Base-by-base conservation (phyloP, 2,888 invertebrate species). In the Eupithecia inturbata region DNA sequence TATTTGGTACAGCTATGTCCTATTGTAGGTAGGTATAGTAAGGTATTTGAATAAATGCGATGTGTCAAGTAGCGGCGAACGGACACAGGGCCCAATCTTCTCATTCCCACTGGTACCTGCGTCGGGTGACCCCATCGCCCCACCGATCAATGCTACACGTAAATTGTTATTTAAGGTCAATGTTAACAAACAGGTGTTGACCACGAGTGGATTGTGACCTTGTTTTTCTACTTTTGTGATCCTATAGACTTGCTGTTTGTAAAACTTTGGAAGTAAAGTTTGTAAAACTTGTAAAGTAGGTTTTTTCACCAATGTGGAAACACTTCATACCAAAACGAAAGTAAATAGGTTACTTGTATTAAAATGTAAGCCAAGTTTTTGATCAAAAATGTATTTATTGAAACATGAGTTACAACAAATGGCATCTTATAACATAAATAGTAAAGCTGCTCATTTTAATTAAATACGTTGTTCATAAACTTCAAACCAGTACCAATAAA, bases 351-450 rank as follows among this genome's bases (percentile, higher is more conserved):
- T n/a, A n/a, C n/a, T n/a, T n/a, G 31, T 31, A 6, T 0, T 31
- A 31, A 31, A 31, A 62, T 19, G 16, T 28, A 81, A 53, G 84
- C 79, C 78, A 75, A 82, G 39, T 31, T 81, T 84, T 86, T 87
- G 84, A 88, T 92, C 89, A 88, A 89, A 33, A 88, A 87, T 88
- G 91, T 92, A 92, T 93, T 87, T 94, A 90, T 90, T 92, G 91
- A 94, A 94, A 95, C 94, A 92, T 93, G 92, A 93, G 92, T 95
- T 93, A 94, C 94, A 95, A 94, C 93, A 94, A 92, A 94, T 91
- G 93, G 93, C 93, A 91, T 93, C 91, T 91, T 92, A 92, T 91
- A 91, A 91, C 88, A 91, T 94, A 95, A 93, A 94, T 92, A 92
- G 91, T 93, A 93, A 94, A 94, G 93, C 93, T 93, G 94, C 92